Conservation (phyloP, 2,113 vertebrate genomes). For the Parus major region DNA sequence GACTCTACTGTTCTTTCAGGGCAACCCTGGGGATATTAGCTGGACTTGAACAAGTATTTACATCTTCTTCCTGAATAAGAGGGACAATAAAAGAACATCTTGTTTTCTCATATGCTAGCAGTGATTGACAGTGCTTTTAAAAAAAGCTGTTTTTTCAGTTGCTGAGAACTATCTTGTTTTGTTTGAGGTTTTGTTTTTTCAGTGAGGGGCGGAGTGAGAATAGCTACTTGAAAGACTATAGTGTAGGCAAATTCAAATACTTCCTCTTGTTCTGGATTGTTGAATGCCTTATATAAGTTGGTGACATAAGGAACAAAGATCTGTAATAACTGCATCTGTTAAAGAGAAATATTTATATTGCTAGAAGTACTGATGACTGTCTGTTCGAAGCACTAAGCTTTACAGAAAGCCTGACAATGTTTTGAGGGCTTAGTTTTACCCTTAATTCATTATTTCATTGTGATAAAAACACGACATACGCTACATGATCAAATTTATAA, state of each 20-base stretch:
- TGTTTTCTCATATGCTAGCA: background rate
- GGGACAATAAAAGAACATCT: background rate
- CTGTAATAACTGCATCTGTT: background rate
- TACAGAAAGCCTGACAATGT: background rate
- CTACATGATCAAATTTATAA: background rate
- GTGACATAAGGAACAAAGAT: background rate
- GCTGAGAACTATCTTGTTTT: background rate
- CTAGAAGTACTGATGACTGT: background rate
- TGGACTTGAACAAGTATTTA: background rate
- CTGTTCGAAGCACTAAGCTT: background rate
- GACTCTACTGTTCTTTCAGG: background rate
- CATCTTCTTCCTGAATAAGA: background rate
- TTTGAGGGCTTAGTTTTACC: background rate
- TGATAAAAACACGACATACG: background rate
- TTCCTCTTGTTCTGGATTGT: background rate
- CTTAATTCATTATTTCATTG: background rate
- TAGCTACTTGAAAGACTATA: background rate
- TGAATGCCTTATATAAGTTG: background rate
- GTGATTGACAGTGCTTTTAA: background rate
- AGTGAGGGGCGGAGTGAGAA: background rate
- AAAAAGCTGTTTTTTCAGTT: background rate
- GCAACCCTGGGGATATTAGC: background rate
- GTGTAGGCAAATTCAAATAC: background rate
- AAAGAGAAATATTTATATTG: background rate
- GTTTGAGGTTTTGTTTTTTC: background rate